Base-by-base conservation (phyloP, 2,888 invertebrate genomes). In the Seira ritae region DNA sequence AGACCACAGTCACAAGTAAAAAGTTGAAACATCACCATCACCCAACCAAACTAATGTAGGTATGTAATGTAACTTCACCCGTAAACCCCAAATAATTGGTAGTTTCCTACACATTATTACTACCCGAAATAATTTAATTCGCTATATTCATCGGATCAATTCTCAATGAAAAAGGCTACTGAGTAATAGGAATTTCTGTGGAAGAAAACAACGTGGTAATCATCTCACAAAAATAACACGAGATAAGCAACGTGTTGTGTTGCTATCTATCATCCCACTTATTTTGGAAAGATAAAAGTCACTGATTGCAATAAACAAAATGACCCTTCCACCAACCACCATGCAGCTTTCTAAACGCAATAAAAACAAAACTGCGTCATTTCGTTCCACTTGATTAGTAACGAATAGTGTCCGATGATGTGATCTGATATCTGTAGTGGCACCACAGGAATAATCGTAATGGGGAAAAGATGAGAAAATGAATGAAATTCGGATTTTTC, bases 281-380 rank as follows among this genome's bases (percentile, higher is more conserved):
- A n/a, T n/a, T n/a, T n/a, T n/a, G n/a, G n/a, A n/a, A 31, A 31
- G 60, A 72, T 31, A 55, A 24, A 60, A 50, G 8, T 24, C 8
- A 4, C 15, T 20, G 22, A 17, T 12, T 62, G 20, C 23, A 67
- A 67, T 67, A 23, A 23, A 67, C 24, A 67, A 67, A 23, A 67
- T 67, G 15, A 23, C 24, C 1, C 23, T 66, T 17, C 10, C 24
- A 10, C 62, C 67, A 23, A 67, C n/a, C 17, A 20, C 60, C 15
- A 10, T 22, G 10, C 19, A n/a, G 1, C 20, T 17, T 62, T 2
- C 23, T n/a, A 22, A 1, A 23, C 20, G 10, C 12, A 24, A 67
- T 67, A 23, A 19, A 67, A 67, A 67, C 24, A 67, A 67, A 67
- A 67, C 67, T 67, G 67, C 67, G 67, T 22, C 23, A 67, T 67